phyloP scores from a whole-genome alignment of 2,888 invertebrate species.

The Linyphia triangularis region DNA sequence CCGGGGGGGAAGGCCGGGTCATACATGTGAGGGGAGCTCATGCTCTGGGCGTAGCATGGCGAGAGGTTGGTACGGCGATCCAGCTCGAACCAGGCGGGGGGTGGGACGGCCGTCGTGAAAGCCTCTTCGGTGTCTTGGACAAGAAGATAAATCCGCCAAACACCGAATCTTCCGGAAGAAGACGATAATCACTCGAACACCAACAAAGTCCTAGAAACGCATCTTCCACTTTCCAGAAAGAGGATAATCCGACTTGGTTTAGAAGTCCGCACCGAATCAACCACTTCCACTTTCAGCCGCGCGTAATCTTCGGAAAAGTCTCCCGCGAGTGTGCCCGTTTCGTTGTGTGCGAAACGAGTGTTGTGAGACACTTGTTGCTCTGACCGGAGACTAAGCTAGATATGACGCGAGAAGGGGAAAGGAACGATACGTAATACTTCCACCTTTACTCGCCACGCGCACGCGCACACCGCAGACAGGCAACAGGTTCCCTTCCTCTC shows the following conservation, averaged over 20 bases:
- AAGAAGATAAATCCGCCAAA: not conserved
- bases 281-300: not conserved
- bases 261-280: not conserved
- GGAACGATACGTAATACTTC: constrained; percentile 49
- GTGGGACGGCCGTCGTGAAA: constrained; percentile 65
- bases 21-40: constrained; percentile 94
- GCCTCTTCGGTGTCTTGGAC: not conserved
- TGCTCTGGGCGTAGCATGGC: constrained; percentile 79
- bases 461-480: constrained; percentile 38
- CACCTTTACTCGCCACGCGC: constrained; percentile 58
- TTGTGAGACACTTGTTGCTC: constrained; percentile 55
- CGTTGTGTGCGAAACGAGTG: not conserved
- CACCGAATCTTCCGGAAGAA: not conserved
- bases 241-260: too few relatives aligned
- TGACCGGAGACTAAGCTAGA: constrained; percentile 1
- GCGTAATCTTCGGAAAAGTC: too few relatives aligned
- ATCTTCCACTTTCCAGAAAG: not conserved
- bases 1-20: constrained; percentile 83
- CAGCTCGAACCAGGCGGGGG: constrained; percentile 61
- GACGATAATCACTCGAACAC: not conserved
- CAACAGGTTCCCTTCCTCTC: constrained; percentile 63
- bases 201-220: not conserved
- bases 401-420: constrained; percentile 49
- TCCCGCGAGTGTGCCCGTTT: too few relatives aligned
- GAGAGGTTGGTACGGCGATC: constrained; percentile 66